phyloP scores from a whole-genome alignment of 2,888 invertebrate genomes.

The Heliconius sara region DNA sequence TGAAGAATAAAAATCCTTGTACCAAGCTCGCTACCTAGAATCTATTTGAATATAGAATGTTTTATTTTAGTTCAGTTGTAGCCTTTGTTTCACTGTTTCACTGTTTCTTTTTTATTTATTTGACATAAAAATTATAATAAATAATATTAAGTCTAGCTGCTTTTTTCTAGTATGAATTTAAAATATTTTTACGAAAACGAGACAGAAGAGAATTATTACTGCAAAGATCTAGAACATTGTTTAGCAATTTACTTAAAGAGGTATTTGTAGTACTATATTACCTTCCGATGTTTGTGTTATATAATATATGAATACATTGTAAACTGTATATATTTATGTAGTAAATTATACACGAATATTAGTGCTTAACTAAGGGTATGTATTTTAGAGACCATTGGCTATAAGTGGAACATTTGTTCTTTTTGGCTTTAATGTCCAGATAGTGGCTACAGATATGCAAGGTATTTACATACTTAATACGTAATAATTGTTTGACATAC shows the following conservation, averaged over 20 bases:
- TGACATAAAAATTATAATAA: background rate
- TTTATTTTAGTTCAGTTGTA: too few relatives aligned
- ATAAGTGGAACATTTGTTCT: constrained; percentile 69
- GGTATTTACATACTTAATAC: constrained; percentile 52
- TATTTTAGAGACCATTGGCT: constrained; percentile 66
- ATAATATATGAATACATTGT: too few relatives aligned
- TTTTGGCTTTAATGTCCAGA: constrained; percentile 74
- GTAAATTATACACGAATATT: constrained; percentile 12
- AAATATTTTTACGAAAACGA: constrained; percentile 74
- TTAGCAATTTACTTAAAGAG: constrained; percentile 77
- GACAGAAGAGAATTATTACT: constrained; percentile 73
- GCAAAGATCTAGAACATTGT: constrained; percentile 74
- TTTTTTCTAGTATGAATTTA: constrained; percentile 71
- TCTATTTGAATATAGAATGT: too few relatives aligned
- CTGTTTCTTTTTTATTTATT: background rate
- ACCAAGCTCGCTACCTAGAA: too few relatives aligned
- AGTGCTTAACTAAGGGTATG: background rate
- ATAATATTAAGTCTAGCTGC: background rate
- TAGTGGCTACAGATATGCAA: constrained; percentile 78
- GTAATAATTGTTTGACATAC: background rate
- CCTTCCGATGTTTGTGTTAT: background rate
- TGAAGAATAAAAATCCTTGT: too few relatives aligned
- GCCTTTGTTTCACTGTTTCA: background rate
- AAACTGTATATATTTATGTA: too few relatives aligned
- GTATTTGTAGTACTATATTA: constrained; percentile 52